These are phyloP conservation scores for Clitarchus hookeri DNA, from an alignment of 2,888 invertebrate genomes.

Conservation along the genomic window DNA sequence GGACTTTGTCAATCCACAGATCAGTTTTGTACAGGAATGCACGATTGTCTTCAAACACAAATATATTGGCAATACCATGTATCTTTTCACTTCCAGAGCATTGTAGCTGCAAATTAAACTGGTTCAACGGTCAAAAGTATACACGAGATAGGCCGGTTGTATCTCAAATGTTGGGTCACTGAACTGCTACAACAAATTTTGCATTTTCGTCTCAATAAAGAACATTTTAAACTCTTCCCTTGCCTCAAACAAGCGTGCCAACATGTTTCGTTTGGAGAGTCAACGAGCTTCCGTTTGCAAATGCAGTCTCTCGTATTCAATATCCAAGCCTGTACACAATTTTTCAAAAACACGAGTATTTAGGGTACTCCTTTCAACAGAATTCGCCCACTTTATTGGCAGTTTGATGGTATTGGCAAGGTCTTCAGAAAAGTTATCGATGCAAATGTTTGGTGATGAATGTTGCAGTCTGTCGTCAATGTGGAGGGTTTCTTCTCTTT, in stretches of 20 bases:
- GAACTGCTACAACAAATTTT: neutral
- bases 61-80: too few relatives aligned
- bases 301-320: neutral
- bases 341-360: neutral
- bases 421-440: neutral
- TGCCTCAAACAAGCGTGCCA: neutral
- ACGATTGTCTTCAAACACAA: too few relatives aligned
- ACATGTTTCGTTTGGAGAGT: neutral
- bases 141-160: slow-evolving; percentile 10
- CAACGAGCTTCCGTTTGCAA: neutral
- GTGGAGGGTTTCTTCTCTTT: slow-evolving; percentile 8
- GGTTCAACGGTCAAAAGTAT: neutral
- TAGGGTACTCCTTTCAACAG: neutral
- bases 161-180: neutral
- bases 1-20: too few relatives aligned
- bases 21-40: neutral
- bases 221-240: neutral
- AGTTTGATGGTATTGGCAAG: neutral
- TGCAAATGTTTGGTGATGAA: neutral
- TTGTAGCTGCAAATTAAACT: neutral
- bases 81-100: neutral
- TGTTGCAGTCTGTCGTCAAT: neutral
- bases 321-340: neutral
- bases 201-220: neutral
- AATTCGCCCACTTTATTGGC: neutral